Evolutionary conservation across 2,797 vertebrate genomes (phyloP), one percentile per base, ranked within the genome.

Genomic region (Sylvilagus floridanus): DNA sequence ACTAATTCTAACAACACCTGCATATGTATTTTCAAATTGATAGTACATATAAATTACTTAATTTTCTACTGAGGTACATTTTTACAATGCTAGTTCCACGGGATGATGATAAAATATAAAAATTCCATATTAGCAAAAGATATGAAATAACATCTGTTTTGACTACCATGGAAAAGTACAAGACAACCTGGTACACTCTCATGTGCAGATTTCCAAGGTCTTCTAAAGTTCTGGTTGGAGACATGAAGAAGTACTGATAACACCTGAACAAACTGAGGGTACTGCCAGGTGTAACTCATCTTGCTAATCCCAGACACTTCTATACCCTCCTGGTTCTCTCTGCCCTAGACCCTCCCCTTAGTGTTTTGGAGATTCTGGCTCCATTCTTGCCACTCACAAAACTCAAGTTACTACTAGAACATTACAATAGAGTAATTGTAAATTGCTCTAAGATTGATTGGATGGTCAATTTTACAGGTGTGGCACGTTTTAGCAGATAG

Each of bases 1-100:
- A 79, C 30, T 62, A 89, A 71, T 83, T 73, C 66, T 92, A 87
- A 91, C 30, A 89, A 21, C 7, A 95, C 30, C 30, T 28, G 77
- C 26, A 63, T 83, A 42, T 22, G 54, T 5, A 52, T 65, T 69
- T 89, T 95, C 82, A 57, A 94, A 35, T 79, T 69, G 93, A 66
- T 37, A 90, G 4, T 60, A 84, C 26, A 50, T 54, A 82, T 73
- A 79, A 47, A 68, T 84, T 83, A 73, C 5, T 92, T 12, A 90
- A 28, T 79, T 22, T 85, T 50, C 42, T n/a, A 14, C 10, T 73
- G 50, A 94, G 71, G 69, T 52, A 30, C 54, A 68, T 86, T 73
- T 75, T 24, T n/a, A 17, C 10, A 94, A 79, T 32, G 77, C 30
- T 84, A 7, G 28, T 26, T 88, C n/a, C 4, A 42, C 6, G 54